phyloP scores from a whole-genome alignment of 2,113 vertebrate species.

The Tylochromis polylepis region DNA sequence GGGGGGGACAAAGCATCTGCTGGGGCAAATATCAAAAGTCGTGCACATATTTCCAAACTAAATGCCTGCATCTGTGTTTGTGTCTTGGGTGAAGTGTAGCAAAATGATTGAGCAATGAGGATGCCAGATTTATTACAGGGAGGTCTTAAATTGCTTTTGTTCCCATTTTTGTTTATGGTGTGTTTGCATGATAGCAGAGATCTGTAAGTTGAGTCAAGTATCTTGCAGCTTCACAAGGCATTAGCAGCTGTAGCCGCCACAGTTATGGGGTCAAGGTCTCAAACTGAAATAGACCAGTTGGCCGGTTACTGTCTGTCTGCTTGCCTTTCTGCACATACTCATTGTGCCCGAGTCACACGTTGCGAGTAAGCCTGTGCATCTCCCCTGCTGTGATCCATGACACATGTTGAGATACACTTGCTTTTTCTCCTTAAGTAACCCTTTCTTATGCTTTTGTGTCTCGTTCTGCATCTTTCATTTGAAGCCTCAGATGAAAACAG shows the following conservation, averaged over 20 bases:
- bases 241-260: slow-evolving; percentile 46
- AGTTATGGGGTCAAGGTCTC: slow-evolving; percentile 26
- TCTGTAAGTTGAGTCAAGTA: slow-evolving; percentile 30
- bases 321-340: slow-evolving; percentile 8
- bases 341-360: slow-evolving; percentile 16
- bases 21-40: neutral
- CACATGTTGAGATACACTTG: neutral
- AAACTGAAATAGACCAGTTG: slow-evolving; percentile 44
- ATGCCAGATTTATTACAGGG: neutral
- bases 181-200: slow-evolving; percentile 2
- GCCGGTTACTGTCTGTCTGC: slow-evolving; percentile 11
- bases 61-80: neutral
- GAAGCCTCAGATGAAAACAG: slow-evolving; percentile 45
- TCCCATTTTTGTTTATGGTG: neutral
- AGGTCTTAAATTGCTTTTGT: neutral
- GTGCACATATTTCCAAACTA: neutral
- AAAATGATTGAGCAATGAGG: neutral
- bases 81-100: neutral
- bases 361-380: neutral
- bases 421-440: neutral
- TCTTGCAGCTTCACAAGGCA: slow-evolving; percentile 1
- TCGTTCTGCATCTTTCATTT: slow-evolving; percentile 18
- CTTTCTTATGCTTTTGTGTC: slow-evolving; percentile 4
- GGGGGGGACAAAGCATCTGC: neutral
- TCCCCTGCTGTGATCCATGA: neutral